Percentiles rank a stretch among this genome's conserved stretches.
Conservation (phyloP, 2,888 invertebrate species). For the Cephus sareptanus region DNA sequence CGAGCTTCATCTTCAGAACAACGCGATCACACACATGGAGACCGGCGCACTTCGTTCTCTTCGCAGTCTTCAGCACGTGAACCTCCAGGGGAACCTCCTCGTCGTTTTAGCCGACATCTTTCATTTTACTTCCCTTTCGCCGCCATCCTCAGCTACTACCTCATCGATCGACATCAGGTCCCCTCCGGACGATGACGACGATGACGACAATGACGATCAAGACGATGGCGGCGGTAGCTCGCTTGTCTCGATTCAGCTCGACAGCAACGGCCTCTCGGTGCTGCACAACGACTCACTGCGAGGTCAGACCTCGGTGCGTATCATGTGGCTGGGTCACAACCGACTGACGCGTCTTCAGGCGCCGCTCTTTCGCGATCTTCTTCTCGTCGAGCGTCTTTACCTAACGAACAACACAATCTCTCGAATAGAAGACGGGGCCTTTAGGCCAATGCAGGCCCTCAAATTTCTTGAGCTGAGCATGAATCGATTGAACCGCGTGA, state of each 20-base stretch:
- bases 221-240: conserved; percentile 63
- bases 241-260: conserved; percentile 83
- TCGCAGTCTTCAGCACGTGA: conserved; percentile 84
- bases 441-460: conserved; percentile 79
- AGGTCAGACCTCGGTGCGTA: conserved; percentile 85
- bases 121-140: conserved; percentile 70
- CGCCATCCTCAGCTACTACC: conserved; percentile 20
- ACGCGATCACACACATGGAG: conserved; percentile 82
- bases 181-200: neutral
- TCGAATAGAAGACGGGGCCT: conserved; percentile 84
- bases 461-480: conserved; percentile 84
- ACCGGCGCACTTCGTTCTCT: conserved; percentile 83
- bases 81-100: conserved; percentile 85
- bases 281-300: conserved; percentile 84
- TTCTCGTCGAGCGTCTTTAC: conserved; percentile 82
- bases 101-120: conserved; percentile 84
- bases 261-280: conserved; percentile 79
- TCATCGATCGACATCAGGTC: neutral
- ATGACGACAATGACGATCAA: neutral
- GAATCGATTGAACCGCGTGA: conserved; percentile 79
- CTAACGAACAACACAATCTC: conserved; percentile 86
- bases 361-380: conserved; percentile 81
- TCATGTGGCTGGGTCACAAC: conserved; percentile 90
- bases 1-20: conserved; percentile 89
- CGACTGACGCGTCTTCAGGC: conserved; percentile 78